Conservation (phyloP, 2,888 invertebrate genomes). For the Prostheceraeus crozeri region DNA sequence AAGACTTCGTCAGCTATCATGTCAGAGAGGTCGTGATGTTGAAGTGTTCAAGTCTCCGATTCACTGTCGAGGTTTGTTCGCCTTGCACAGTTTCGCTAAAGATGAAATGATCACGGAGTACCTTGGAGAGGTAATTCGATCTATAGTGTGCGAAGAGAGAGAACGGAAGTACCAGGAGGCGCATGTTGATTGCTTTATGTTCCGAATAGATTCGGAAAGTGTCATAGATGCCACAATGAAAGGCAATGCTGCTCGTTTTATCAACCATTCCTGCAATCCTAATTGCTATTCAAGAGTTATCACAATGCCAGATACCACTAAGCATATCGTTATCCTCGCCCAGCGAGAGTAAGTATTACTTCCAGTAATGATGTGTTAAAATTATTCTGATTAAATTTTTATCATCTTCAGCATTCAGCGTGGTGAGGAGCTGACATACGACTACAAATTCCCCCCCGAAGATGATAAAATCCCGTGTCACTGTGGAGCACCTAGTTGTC, state of each 20-base stretch:
- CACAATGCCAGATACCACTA: too few relatives aligned
- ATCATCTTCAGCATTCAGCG: conserved; percentile 64
- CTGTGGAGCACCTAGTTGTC: conserved; percentile 81
- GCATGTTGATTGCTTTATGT: conserved; percentile 95
- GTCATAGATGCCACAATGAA: conserved; percentile 98
- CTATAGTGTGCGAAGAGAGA: conserved; percentile 80
- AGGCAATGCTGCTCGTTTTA: conserved; percentile 93
- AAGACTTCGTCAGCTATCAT: too few relatives aligned
- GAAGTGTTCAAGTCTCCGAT: conserved; percentile 67
- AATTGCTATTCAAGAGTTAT: too few relatives aligned
- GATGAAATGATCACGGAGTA: conserved; percentile 73
- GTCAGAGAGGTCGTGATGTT: too few relatives aligned
- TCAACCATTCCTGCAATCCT: conserved; percentile 97
- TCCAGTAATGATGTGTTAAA: too few relatives aligned
- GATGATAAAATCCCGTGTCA: conserved; percentile 92
- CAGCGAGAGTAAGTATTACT: too few relatives aligned
- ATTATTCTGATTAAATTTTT: too few relatives aligned
- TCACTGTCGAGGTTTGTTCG: conserved; percentile 86
- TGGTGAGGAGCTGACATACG: conserved; percentile 90
- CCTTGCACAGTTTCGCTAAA: conserved; percentile 82
- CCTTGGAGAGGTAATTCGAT: conserved; percentile 79
- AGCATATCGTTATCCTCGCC: too few relatives aligned
- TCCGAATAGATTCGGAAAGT: conserved; percentile 84
- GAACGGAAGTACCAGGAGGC: conserved; percentile 85
- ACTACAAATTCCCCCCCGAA: conserved; percentile 94